Conservation (phyloP, 2,797 vertebrate genomes). For the Ctenochaetus hawaiiensis region DNA sequence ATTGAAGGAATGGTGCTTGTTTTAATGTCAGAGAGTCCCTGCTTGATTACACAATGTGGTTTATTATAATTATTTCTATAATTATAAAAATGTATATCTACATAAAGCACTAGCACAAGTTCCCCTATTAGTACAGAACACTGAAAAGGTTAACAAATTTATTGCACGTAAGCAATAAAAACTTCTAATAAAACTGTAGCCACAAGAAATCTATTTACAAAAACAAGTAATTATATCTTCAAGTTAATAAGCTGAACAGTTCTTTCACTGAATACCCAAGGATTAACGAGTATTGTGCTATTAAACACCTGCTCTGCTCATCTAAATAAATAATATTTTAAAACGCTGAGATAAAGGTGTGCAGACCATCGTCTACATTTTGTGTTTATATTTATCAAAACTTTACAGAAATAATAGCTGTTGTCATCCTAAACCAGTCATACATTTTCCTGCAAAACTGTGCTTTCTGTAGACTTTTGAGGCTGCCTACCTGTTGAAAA, state of each 20-base stretch:
- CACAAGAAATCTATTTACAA: not conserved
- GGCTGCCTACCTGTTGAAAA: conserved; percentile 66
- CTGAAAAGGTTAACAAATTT: not conserved
- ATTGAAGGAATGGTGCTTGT: not conserved
- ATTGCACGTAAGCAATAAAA: too few species aligned
- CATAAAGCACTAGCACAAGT: not conserved
- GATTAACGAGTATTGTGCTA: too few species aligned
- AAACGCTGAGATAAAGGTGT: not conserved
- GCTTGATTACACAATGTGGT: not conserved
- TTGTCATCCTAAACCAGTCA: not conserved
- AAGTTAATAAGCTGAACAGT: not conserved
- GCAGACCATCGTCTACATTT: not conserved
- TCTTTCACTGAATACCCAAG: not conserved
- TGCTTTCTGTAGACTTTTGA: conserved; percentile 1
- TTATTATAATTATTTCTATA: too few species aligned
- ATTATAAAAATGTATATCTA: too few species aligned
- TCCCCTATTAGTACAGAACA: not conserved
- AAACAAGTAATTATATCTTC: not conserved
- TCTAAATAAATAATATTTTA: not conserved
- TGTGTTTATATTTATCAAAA: conserved; percentile 6
- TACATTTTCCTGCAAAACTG: not conserved
- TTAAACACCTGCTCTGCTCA: not conserved
- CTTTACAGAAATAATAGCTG: not conserved
- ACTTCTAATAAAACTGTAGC: too few species aligned
- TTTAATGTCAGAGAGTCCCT: not conserved